Evolutionary conservation across 2,888 invertebrate species (phyloP), one percentile per base, ranked within the genome.

Genomic region (Dysmachus trigonus): DNA sequence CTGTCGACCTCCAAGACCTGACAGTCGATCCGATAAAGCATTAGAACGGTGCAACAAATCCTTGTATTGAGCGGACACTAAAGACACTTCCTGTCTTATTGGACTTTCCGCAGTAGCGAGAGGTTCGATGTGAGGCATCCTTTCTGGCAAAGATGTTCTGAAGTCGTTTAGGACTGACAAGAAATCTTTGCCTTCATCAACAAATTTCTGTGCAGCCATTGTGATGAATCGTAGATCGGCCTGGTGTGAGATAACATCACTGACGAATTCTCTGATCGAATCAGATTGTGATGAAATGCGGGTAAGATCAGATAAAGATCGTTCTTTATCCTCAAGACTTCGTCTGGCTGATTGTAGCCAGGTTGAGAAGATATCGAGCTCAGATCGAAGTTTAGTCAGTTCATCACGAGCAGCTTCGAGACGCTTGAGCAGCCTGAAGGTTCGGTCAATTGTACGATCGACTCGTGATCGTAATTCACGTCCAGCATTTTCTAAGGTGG

Each of bases 131-230:
- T 97, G 96, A 0, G 97, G 95, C 87, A 97, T 92, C 0, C 98
- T 95, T 35, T 97, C 95, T 1, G 97, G 97, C 27, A 98, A 92
- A 22, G 95, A 94, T 0, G 97, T 97, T 88, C 98, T 95, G 93
- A 97, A 97, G 88, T 97, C 97, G 93, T 98, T 98, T 47, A 98
- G 93, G 53, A 95, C 93, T 22, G 94, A 94, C 7, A 98, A 93
- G 92, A 97, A 97, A 89, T 98, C 97, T 93, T 98, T 98, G 91
- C 98, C 97, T 92, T 98, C 98, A 90, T 98, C 98, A 31, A 98
- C 95, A 91, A 98, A 98, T 92, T 98, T 98, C 93, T 98, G 98
- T 1, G 98, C 98, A 0, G 98, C 96, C 97, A 98, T 98, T 2
- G 98, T 97, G 89, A 99, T 97, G 92, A 98, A 99, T 86, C 98